A percentile compares a stretch with the other conserved stretches of the same genome.
Evolutionary conservation across 1,140 invertebrate genomes (phyloP).

Genomic region (Magallana ariakensis): DNA sequence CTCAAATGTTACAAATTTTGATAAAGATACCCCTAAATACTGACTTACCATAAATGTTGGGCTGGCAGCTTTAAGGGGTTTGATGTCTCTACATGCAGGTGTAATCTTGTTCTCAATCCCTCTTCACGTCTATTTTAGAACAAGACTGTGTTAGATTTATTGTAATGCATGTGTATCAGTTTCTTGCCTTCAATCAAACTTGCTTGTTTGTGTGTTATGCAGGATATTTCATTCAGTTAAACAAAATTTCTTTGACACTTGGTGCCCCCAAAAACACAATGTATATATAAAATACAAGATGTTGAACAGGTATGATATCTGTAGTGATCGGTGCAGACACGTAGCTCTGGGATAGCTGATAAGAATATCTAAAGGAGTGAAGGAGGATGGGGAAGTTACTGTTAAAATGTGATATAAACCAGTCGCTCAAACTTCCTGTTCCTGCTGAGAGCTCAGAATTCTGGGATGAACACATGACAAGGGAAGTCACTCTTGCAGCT

Average conservation of each 20-base stretch:
- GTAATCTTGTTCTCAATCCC: too few species aligned
- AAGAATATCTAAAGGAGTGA: not conserved
- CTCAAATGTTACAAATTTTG: too few species aligned
- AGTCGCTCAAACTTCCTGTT: constrained; percentile 11
- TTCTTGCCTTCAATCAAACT: too few species aligned
- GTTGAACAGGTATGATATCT: not conserved
- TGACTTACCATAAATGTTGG: too few species aligned
- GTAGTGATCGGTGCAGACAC: not conserved
- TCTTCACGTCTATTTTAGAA: too few species aligned
- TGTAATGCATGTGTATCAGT: too few species aligned
- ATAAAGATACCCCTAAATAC: too few species aligned
- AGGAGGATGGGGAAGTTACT: constrained; percentile 3
- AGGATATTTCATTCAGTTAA: not conserved
- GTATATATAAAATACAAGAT: not conserved
- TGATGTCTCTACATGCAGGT: too few species aligned
- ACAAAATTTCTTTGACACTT: not conserved
- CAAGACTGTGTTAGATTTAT: too few species aligned
- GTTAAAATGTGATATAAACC: not conserved
- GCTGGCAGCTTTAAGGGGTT: too few species aligned
- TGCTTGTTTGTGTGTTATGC: too few species aligned
- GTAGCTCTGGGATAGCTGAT: not conserved
- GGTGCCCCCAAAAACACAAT: not conserved
- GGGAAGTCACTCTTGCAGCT: not conserved
- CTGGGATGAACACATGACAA: not conserved
- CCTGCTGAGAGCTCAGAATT: constrained; percentile 6